A percentile compares a stretch with the other conserved stretches of the same genome.
These are phyloP conservation scores for Sapayoa aenigma DNA, from an alignment of 2,113 vertebrate genomes.

Conservation along the genomic window DNA sequence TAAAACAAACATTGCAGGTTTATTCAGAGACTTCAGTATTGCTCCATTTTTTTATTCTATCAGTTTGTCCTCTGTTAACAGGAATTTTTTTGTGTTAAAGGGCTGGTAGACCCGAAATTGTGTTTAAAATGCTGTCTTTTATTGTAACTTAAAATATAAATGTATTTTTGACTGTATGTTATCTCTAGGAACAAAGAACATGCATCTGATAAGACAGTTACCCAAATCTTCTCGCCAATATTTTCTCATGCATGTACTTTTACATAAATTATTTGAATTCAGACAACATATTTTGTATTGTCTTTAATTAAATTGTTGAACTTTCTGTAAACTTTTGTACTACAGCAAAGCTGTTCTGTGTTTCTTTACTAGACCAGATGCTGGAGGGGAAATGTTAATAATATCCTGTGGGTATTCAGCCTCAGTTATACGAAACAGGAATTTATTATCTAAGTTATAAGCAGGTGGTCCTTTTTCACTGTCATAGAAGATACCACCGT, in stretches of 20 bases:
- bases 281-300: slow-evolving; percentile 49
- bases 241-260: slow-evolving; percentile 51
- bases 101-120: slow-evolving; percentile 10
- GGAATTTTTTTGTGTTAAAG: background rate
- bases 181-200: background rate
- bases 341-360: slow-evolving; percentile 48
- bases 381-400: slow-evolving; percentile 45
- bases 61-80: background rate
- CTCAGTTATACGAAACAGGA: slow-evolving; percentile 5
- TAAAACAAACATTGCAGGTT: background rate
- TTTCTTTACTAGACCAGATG: slow-evolving; percentile 61
- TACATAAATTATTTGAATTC: slow-evolving; percentile 49
- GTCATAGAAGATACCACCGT: background rate
- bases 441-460: background rate
- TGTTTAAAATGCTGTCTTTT: slow-evolving; percentile 30
- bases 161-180: slow-evolving; percentile 29
- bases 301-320: slow-evolving; percentile 52
- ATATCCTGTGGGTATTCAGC: slow-evolving; percentile 54
- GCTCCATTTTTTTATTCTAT: background rate
- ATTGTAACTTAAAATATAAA: slow-evolving; percentile 4
- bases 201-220: background rate
- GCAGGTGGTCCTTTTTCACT: background rate
- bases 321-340: slow-evolving; percentile 55
- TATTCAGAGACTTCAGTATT: background rate
- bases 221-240: background rate